These are phyloP conservation scores for Nemopilema nomurai DNA, from an alignment of 30 jellyfish, hydroid and myxozoan species.

Conservation along the genomic window DNA sequence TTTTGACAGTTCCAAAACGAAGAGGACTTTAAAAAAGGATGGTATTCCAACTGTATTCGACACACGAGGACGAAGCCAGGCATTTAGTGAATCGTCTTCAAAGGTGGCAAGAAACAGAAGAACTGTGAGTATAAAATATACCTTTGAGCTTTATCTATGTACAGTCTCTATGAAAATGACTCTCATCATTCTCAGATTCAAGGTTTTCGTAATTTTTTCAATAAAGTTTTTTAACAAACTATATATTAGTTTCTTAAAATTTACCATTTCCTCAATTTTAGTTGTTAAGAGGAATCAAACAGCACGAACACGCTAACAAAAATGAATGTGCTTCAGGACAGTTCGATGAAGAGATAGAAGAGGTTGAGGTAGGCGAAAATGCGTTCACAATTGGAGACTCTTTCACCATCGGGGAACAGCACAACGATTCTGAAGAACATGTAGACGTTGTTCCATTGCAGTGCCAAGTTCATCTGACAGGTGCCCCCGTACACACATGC, in stretches of 20 bases:
- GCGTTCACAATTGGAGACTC: background rate
- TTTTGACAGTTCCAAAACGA: slow-evolving; percentile 8
- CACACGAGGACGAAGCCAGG: slow-evolving; percentile 3
- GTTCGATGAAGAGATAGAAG: background rate
- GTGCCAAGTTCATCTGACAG: background rate
- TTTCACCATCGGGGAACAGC: background rate
- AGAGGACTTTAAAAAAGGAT: slow-evolving; percentile 1
- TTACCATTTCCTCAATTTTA: background rate
- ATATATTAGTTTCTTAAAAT: background rate
- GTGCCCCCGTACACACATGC: background rate
- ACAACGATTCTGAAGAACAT: background rate
- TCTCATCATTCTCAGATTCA: background rate
- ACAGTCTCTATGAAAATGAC: background rate
- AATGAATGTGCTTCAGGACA: background rate
- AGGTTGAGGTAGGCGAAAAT: background rate
- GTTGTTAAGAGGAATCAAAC: background rate
- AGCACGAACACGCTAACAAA: background rate
- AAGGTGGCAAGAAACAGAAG: slow-evolving; percentile 2
- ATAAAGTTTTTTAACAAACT: background rate
- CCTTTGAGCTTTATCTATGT: background rate
- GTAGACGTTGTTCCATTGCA: background rate
- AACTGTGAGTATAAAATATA: slow-evolving; percentile 1
- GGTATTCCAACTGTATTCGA: slow-evolving; percentile 8
- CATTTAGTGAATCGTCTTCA: background rate
- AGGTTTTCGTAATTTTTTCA: background rate